Evolutionary conservation across 2,888 invertebrate genomes (phyloP), one percentile per base, ranked within the genome.

Genomic region (Pachycephus smyrnensis): DNA sequence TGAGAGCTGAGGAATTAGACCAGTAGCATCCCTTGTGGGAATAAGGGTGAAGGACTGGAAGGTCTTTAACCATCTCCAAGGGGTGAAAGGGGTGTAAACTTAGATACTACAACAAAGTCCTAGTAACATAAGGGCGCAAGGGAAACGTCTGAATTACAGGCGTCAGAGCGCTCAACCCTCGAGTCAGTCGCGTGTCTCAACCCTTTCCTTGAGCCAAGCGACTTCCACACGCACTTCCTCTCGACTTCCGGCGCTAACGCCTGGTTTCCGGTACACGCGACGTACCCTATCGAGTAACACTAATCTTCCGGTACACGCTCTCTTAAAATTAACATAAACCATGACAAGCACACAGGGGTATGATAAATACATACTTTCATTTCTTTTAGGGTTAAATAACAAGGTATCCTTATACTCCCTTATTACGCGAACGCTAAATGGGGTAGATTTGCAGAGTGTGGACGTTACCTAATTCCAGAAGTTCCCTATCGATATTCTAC

Each of bases 171-270:
- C 55, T 55, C 55, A 55, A 23, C 55, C 55, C 55, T 71, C 71
- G 31, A 71, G 71, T 71, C 71, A 33, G 71, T 71, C 71, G 71
- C 71, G 71, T 31, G 71, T 71, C 31, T 71, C 31, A 71, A 33
- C 71, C 32, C 71, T 71, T 71, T 71, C 71, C 12, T 71, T 71
- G 15, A 71, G 32, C 31, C 71, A 33, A 71, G 79, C 78, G 80
- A 84, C 82, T 85, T 85, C 83, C 83, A 82, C 89, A 89, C 89
- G 89, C 88, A 89, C 84, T 85, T 89, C 89, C 89, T 87, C 79
- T 85, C 80, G 82, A 80, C 80, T 87, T 86, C 81, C 86, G 83
- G 75, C 78, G 80, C 83, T 86, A 89, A 89, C 84, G 76, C 83
- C 77, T 83, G 79, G 81, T 81, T 88, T 88, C 88, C 88, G 87